These are phyloP conservation scores for Mugil cephalus DNA, from an alignment of 2,113 vertebrate genomes.

Conservation along the genomic window DNA sequence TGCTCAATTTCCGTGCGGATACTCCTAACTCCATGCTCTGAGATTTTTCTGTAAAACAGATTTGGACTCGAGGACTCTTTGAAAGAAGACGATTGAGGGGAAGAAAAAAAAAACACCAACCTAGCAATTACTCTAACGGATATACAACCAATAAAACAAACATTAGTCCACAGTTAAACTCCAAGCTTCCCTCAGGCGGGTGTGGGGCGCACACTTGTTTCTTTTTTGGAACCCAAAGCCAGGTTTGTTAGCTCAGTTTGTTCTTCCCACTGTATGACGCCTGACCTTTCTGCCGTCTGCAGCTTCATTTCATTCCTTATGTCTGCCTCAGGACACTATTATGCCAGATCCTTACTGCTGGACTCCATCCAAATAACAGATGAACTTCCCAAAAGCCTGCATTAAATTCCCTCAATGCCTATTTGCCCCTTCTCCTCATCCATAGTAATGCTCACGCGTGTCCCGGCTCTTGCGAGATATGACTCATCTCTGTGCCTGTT, in stretches of 20 bases:
- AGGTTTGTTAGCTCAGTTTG: constrained; percentile 36
- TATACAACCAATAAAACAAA: neutral
- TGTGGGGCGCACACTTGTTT: constrained; percentile 29
- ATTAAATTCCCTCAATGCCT: neutral
- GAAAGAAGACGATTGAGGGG: constrained; percentile 4
- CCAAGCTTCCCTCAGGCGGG: constrained; percentile 7
- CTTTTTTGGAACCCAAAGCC: neutral
- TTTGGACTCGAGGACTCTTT: constrained; percentile 8
- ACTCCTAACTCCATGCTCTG: neutral
- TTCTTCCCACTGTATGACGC: constrained; percentile 17
- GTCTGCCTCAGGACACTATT: constrained; percentile 45
- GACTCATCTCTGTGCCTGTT: constrained; percentile 45
- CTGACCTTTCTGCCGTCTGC: constrained; percentile 38
- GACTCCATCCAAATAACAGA: constrained; percentile 25
- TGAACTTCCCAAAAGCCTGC: constrained; percentile 28
- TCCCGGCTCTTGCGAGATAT: constrained; percentile 16
- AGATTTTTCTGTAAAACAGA: constrained; percentile 1
- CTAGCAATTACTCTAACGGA: neutral
- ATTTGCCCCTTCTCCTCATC: constrained; percentile 8
- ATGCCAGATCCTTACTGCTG: constrained; percentile 14
- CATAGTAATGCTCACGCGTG: constrained; percentile 12
- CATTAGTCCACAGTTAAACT: neutral
- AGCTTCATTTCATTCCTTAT: constrained; percentile 33
- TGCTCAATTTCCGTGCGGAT: constrained; percentile 13
- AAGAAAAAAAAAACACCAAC: constrained; percentile 4